A percentile compares a stretch with the other conserved stretches of the same genome.
Conservation (phyloP, 2,888 invertebrate species). For the Agrochola lota region DNA sequence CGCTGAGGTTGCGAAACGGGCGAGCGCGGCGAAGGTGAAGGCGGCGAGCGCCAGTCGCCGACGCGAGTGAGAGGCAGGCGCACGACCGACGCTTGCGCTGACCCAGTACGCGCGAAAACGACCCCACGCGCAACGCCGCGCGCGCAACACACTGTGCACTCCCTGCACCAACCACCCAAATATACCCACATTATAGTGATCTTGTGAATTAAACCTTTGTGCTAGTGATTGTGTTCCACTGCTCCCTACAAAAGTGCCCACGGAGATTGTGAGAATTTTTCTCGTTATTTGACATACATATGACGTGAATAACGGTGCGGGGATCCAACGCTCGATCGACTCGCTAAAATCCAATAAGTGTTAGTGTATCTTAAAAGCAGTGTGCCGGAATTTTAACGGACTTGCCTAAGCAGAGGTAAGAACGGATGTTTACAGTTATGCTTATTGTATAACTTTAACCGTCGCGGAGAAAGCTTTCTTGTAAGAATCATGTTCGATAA, state of each 20-base stretch:
- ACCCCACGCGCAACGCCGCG: slow-evolving; percentile 70
- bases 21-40: slow-evolving; percentile 83
- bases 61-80: slow-evolving; percentile 83
- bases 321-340: slow-evolving; percentile 86
- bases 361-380: slow-evolving; percentile 86
- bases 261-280: slow-evolving; percentile 82
- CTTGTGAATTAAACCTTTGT: slow-evolving; percentile 77
- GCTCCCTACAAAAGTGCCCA: slow-evolving; percentile 68
- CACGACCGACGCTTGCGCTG: slow-evolving; percentile 80
- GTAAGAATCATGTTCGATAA: slow-evolving; percentile 67
- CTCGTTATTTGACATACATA: slow-evolving; percentile 87
- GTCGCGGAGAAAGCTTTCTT: slow-evolving; percentile 80
- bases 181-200: slow-evolving; percentile 71
- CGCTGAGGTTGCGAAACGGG: slow-evolving; percentile 86
- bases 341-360: slow-evolving; percentile 88
- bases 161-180: slow-evolving; percentile 74
- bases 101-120: slow-evolving; percentile 60
- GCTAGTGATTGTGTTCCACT: slow-evolving; percentile 81
- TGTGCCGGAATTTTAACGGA: slow-evolving; percentile 90
- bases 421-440: slow-evolving; percentile 88
- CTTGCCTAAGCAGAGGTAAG: slow-evolving; percentile 89
- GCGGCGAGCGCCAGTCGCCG: slow-evolving; percentile 85
- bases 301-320: slow-evolving; percentile 89
- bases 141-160: slow-evolving; percentile 74
- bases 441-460: slow-evolving; percentile 86